These are phyloP conservation scores for Leptopterna dolabrata DNA, from an alignment of 2,888 invertebrate species.

Conservation along the genomic window DNA sequence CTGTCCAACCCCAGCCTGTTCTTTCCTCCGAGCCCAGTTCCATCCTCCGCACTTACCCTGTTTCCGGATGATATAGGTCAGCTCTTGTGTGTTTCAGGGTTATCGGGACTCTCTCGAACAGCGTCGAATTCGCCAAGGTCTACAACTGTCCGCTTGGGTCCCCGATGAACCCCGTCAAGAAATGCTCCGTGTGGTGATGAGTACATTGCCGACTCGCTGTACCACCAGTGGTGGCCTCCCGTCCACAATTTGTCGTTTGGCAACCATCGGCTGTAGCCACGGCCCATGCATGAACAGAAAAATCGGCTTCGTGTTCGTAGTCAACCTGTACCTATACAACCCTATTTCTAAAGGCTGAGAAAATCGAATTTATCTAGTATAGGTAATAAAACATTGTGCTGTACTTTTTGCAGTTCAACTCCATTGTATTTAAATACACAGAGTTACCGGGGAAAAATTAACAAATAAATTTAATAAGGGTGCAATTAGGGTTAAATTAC, in stretches of 20 bases:
- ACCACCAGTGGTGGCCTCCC: background rate
- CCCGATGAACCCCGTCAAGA: slow-evolving; percentile 82
- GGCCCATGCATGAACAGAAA: no score
- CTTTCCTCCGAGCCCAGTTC: background rate
- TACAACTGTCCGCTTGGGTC: slow-evolving; percentile 78
- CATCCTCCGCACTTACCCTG: background rate
- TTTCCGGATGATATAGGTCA: background rate
- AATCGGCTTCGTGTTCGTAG: background rate
- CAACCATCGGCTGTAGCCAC: no score
- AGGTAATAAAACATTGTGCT: background rate
- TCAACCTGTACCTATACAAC: background rate
- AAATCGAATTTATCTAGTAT: slow-evolving; percentile 7
- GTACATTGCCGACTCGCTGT: background rate
- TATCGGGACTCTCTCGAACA: slow-evolving; percentile 82
- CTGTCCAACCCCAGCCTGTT: background rate
- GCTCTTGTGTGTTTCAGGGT: slow-evolving; percentile 68
- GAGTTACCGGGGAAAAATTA: no score
- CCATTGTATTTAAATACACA: no score
- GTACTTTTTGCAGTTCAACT: background rate
- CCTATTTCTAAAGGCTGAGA: background rate
- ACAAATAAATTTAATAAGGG: no score
- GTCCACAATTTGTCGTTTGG: background rate
- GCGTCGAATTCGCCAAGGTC: slow-evolving; percentile 79
- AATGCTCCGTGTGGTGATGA: slow-evolving; percentile 81
- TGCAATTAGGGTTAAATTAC: no score